Percentiles rank a stretch among this genome's conserved stretches.
phyloP scores from a whole-genome alignment of 2,888 invertebrate species.

The Heliconius aoede region DNA sequence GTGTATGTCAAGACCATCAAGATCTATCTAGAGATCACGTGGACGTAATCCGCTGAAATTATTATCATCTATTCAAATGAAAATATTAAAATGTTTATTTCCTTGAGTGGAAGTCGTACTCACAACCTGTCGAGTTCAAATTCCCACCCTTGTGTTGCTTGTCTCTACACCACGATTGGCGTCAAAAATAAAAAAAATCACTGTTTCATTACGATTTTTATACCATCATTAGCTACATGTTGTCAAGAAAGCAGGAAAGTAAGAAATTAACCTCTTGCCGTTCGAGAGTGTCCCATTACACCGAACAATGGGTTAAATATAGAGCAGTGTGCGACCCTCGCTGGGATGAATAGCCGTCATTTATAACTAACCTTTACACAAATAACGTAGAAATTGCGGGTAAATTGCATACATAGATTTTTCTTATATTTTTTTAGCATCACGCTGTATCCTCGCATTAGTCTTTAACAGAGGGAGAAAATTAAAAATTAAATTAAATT shows the following conservation, averaged over 20 bases:
- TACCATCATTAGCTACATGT: not conserved
- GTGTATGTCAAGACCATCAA: no score
- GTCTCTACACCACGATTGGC: not conserved
- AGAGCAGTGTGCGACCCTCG: constrained; percentile 25
- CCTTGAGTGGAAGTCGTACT: no score
- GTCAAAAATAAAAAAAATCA: not conserved
- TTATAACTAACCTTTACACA: constrained; percentile 10
- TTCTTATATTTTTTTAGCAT: not conserved
- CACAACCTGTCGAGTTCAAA: no score
- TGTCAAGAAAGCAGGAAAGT: not conserved
- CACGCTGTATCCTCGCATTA: not conserved
- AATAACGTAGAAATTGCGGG: constrained; percentile 4
- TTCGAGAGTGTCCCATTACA: constrained; percentile 16
- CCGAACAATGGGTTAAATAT: constrained; percentile 28
- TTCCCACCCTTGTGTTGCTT: no score
- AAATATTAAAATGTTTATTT: no score
- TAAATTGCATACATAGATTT: constrained; percentile 1
- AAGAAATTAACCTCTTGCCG: not conserved
- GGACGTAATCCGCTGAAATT: no score
- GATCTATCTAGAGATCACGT: no score
- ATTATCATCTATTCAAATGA: no score
- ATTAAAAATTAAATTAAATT: no score
- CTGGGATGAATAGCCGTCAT: constrained; percentile 13
- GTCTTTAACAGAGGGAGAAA: no score
- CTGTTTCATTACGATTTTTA: not conserved